These are phyloP conservation scores for Furnarius figulus DNA, from an alignment of 2,113 vertebrate genomes.

Conservation along the genomic window DNA sequence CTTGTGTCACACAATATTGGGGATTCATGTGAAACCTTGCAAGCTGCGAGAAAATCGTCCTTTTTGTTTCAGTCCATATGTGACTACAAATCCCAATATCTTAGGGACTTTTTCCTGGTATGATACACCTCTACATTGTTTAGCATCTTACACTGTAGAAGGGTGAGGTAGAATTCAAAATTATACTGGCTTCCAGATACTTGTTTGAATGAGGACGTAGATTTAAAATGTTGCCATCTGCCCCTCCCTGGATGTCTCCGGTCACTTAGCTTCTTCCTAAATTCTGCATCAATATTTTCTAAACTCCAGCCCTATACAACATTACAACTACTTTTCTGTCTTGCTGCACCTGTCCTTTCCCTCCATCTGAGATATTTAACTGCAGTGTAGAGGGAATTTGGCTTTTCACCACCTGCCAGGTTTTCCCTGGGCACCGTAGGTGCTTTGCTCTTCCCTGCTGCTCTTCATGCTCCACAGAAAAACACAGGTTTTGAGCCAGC, in stretches of 20 bases:
- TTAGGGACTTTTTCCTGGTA: not conserved
- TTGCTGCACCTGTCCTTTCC: not conserved
- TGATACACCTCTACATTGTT: not conserved
- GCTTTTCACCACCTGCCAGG: not conserved
- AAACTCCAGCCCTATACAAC: not conserved
- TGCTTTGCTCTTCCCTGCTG: not conserved
- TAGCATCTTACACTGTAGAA: not conserved
- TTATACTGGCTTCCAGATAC: not conserved
- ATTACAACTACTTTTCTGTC: not conserved
- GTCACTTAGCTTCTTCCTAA: not conserved
- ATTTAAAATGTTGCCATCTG: not conserved
- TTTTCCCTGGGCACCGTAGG: not conserved
- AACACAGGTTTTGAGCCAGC: not conserved
- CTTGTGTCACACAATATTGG: not conserved
- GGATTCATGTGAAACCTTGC: not conserved
- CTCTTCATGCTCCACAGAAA: not conserved
- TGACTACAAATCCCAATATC: not conserved
- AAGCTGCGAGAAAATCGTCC: not conserved
- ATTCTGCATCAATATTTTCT: not conserved
- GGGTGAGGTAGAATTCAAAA: not conserved
- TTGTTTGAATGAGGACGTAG: not conserved
- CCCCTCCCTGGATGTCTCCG: not conserved
- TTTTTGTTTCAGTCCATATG: not conserved
- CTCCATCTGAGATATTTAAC: not conserved
- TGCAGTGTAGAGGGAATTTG: not conserved